Evolutionary conservation across 2,888 invertebrate genomes (phyloP).

Genomic region (Ligdia adustata): DNA sequence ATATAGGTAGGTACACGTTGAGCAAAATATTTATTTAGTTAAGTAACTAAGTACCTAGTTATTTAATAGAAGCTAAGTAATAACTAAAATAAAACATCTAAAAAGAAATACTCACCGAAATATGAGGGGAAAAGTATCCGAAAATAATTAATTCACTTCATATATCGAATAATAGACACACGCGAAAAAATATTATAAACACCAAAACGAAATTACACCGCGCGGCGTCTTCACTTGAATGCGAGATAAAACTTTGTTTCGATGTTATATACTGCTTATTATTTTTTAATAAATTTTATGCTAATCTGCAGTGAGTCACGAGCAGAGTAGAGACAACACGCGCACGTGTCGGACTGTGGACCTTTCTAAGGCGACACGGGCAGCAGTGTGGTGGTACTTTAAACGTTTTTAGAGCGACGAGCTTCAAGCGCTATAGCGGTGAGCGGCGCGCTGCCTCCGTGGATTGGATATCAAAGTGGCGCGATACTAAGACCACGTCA

Average conservation of each 20-base stretch:
- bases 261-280: constrained; percentile 32
- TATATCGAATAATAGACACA: constrained; percentile 1
- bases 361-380: constrained; percentile 33
- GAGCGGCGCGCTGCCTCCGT: constrained; percentile 35
- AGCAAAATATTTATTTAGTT: background rate
- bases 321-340: constrained; percentile 40
- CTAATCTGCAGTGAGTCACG: constrained; percentile 30
- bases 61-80: too few species aligned
- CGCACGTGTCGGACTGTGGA: constrained; percentile 65
- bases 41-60: too few species aligned
- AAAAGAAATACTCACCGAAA: constrained; percentile 9
- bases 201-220: constrained; percentile 12
- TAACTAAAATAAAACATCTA: too few species aligned
- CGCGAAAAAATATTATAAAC: constrained; percentile 13
- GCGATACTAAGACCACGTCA: constrained; percentile 76
- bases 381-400: constrained; percentile 37
- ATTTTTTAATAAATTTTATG: constrained; percentile 14
- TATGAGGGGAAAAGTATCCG: constrained; percentile 2
- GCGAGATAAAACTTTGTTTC: constrained; percentile 23
- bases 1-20: too few species aligned
- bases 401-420: constrained; percentile 33
- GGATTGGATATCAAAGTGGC: constrained; percentile 74
- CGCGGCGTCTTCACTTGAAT: constrained; percentile 23
- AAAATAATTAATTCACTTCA: constrained; percentile 6
- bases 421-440: constrained; percentile 24